These are phyloP conservation scores for Hylaea fasciaria DNA, from an alignment of 2,888 invertebrate genomes.

Conservation along the genomic window DNA sequence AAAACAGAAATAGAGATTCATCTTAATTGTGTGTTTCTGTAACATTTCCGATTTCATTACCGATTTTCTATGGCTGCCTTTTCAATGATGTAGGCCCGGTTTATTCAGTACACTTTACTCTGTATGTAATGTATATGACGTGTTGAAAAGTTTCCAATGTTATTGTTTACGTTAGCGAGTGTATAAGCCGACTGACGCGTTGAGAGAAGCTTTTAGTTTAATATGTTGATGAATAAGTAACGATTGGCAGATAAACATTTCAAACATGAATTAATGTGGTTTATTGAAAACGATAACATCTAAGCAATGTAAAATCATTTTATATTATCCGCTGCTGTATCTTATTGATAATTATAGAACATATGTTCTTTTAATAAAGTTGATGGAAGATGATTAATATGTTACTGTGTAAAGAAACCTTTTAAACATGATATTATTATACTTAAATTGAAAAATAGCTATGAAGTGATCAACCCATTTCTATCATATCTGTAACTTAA, in stretches of 20 bases:
- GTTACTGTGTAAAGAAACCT: no score
- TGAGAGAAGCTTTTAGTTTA: constrained; percentile 76
- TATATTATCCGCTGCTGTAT: constrained; percentile 1
- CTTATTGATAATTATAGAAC: no score
- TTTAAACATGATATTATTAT: no score
- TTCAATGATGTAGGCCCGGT: background rate
- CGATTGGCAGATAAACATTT: constrained; percentile 37
- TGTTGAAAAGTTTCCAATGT: constrained; percentile 81
- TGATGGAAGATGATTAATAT: no score
- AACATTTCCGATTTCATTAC: no score
- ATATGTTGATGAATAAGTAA: constrained; percentile 53
- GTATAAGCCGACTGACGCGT: constrained; percentile 64
- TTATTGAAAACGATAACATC: constrained; percentile 35
- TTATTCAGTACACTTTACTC: constrained; percentile 2
- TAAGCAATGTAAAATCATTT: constrained; percentile 2
- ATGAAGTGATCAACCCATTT: no score
- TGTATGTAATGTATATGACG: constrained; percentile 66
- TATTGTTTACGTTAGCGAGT: constrained; percentile 79
- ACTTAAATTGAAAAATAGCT: no score
- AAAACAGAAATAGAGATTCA: no score
- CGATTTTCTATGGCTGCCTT: no score
- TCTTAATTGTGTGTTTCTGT: no score
- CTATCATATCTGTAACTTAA: no score
- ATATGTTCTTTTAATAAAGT: no score
- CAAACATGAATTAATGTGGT: constrained; percentile 18